These are phyloP conservation scores for Pontoporia blainvillei DNA, from an alignment of 2,113 vertebrate genomes.

Conservation along the genomic window DNA sequence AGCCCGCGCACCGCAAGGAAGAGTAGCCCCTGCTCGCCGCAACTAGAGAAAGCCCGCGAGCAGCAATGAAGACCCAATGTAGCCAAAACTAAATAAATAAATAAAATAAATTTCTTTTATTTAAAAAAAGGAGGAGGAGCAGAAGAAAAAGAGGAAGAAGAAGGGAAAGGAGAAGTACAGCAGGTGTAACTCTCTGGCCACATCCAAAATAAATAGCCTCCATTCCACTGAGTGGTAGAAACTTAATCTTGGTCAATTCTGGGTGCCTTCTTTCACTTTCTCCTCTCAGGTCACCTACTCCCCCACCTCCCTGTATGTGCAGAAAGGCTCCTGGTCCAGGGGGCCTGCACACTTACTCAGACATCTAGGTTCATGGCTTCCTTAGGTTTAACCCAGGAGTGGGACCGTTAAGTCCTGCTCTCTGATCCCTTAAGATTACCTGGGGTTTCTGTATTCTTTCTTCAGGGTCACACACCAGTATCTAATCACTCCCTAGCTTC, in stretches of 20 bases:
- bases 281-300: background rate
- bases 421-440: background rate
- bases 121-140: background rate
- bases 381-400: background rate
- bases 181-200: background rate
- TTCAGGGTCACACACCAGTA: background rate
- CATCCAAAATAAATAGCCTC: background rate
- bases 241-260: background rate
- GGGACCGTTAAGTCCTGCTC: background rate
- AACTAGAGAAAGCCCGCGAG: too few species aligned
- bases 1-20: too few species aligned
- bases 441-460: background rate
- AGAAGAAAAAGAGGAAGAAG: background rate
- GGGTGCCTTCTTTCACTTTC: background rate
- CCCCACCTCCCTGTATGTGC: background rate
- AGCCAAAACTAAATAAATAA: too few species aligned
- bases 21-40: accelerated
- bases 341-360: background rate
- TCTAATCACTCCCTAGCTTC: background rate
- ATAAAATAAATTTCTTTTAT: too few species aligned
- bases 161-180: background rate
- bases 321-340: background rate
- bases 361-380: background rate
- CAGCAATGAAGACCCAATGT: too few species aligned
- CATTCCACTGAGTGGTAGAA: background rate